Base-by-base conservation (phyloP, 2,797 vertebrate species). In the Meda fulgida region DNA sequence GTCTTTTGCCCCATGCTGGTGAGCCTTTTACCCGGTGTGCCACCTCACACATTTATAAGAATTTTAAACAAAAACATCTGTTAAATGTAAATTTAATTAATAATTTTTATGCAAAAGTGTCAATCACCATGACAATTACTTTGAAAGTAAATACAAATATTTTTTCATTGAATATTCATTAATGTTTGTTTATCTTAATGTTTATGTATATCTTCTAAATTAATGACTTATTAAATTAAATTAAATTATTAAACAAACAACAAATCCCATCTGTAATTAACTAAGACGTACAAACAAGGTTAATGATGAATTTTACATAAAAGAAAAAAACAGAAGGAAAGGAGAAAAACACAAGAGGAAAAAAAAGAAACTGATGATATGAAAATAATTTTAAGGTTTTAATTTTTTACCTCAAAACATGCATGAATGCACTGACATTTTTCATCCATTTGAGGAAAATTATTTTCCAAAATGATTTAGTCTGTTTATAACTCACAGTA, bases 391-490 rank as follows among this genome's bases (percentile, higher is more conserved):
- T 11, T 14, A 5, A 29, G 16, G 34, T n/a, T n/a, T n/a, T n/a
- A n/a, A n/a, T n/a, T n/a, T n/a, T n/a, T n/a, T 23, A 38, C 23
- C 23, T 29, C 34, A 71, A 29, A 71, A 58, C 66, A 58, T 69
- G 55, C 34, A 38, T 29, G 23, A 46, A 63, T 26, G 23, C 13
- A 18, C 14, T 14, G 19, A 46, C 53, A 72, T 73, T 16, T 73
- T 38, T 65, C 40, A 75, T 65, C 21, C 16, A 16, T 76, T 83
- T 38, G 2, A 66, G 71, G 19, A 58, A 69, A 84, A 85, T 53
- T 53, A 80, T 34, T 60, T 80, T 80, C 67, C 18, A 67, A 65
- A 55, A 84, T 77, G 65, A 80, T 84, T 69, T 84, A 69, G 73
- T 75, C 73, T 70, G 48, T 83, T 83, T 83, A 34, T 78, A 53